Evolutionary conservation across 2,113 vertebrate genomes (phyloP).

Genomic region (Chaetura pelagica): DNA sequence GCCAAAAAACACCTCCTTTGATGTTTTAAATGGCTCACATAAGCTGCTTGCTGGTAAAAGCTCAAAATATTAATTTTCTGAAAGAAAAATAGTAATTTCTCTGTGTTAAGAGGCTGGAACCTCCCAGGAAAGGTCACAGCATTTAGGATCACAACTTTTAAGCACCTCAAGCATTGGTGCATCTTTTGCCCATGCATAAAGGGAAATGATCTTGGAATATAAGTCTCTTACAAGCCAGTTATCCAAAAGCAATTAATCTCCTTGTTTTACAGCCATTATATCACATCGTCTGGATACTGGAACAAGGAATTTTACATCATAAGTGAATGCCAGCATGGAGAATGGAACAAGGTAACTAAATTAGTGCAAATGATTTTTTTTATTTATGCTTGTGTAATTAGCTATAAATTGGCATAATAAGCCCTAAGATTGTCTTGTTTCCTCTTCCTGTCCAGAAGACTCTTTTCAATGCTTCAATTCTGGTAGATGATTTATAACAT

Average conservation of each 20-base stretch:
- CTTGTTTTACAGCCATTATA: neutral
- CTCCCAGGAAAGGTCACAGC: neutral
- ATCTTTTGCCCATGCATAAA: neutral
- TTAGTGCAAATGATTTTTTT: neutral
- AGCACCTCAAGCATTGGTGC: neutral
- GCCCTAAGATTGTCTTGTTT: neutral
- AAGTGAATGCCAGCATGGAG: neutral
- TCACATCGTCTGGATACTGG: rapidly evolving
- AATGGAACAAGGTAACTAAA: neutral
- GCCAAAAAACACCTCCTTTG: conserved; percentile 51
- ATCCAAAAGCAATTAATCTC: neutral
- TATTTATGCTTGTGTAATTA: neutral
- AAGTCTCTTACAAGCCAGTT: neutral
- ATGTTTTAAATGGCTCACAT: conserved; percentile 46
- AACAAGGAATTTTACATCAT: neutral
- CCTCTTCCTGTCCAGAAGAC: neutral
- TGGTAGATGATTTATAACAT: neutral
- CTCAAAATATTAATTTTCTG: neutral
- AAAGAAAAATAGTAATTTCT: neutral
- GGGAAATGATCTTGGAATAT: neutral
- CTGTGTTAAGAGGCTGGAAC: neutral
- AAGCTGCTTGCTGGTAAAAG: conserved; percentile 1
- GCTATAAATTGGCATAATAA: neutral
- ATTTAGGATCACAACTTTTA: neutral
- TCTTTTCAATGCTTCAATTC: neutral